Evolutionary conservation across 2,113 vertebrate genomes (phyloP).

Genomic region (Xiphias gladius): DNA sequence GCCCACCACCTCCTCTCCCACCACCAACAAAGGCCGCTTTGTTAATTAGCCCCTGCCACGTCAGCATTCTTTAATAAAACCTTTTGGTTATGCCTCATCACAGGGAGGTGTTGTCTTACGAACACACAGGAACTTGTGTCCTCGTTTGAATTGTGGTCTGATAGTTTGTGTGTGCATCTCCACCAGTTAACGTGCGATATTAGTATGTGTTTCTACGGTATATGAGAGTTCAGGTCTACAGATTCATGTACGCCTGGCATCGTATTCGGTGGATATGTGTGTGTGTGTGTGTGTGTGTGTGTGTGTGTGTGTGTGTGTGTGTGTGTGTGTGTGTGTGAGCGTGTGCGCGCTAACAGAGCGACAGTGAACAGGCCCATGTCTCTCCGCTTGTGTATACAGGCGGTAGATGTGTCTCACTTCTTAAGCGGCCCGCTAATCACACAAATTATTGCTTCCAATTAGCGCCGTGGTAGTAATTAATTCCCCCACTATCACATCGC

Average conservation of each 20-base stretch:
- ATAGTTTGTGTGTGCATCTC: neutral
- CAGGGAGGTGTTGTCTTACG: constrained; percentile 72
- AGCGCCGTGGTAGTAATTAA: constrained; percentile 99
- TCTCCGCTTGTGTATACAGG: constrained; percentile 83
- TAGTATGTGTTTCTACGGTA: neutral
- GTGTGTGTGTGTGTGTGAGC: too few relatives aligned
- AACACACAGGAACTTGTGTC: neutral
- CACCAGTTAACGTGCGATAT: neutral
- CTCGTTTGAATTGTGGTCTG: neutral
- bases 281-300: constrained; percentile 46
- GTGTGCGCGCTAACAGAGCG: neutral
- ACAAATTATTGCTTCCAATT: constrained; percentile 99
- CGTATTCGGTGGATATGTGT: constrained; percentile 14
- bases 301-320: constrained; percentile 39
- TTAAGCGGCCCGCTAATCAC: constrained; percentile 99
- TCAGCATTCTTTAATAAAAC: constrained; percentile 92
- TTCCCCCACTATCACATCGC: constrained; percentile 99
- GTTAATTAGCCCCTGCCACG: constrained; percentile 90
- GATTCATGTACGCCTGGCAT: neutral
- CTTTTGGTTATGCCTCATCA: constrained; percentile 86
- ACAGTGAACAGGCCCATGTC: constrained; percentile 1
- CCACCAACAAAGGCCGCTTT: constrained; percentile 83
- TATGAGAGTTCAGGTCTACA: neutral
- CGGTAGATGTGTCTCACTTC: constrained; percentile 93
- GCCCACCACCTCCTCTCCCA: constrained; percentile 75